Conservation (phyloP, 2,797 vertebrate species). For the Graptemys geographica region DNA sequence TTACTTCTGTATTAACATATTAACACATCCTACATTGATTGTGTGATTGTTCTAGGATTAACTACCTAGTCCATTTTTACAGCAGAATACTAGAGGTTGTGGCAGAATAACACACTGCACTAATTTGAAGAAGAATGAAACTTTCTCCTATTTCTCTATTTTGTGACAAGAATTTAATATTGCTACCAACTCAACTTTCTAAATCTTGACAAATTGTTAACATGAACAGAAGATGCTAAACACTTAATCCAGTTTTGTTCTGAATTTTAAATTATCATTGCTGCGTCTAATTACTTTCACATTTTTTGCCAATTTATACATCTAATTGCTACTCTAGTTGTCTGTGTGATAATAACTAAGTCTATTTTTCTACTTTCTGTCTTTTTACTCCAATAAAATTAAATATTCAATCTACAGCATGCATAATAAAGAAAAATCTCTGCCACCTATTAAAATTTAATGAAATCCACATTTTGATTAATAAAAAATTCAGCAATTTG, state of each 20-base stretch:
- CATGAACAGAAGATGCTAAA: neutral
- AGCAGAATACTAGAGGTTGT: neutral
- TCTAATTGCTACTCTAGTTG: neutral
- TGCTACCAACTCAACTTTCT: neutral
- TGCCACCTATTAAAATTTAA: neutral
- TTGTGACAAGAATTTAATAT: neutral
- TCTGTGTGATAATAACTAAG: neutral
- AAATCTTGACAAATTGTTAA: neutral
- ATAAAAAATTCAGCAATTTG: neutral
- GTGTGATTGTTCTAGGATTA: neutral
- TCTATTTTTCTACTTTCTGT: neutral
- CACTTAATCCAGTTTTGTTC: neutral
- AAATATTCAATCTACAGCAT: neutral
- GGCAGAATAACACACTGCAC: neutral
- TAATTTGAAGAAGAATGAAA: neutral
- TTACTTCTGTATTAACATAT: neutral
- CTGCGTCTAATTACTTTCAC: neutral
- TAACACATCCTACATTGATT: neutral
- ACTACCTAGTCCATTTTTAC: neutral
- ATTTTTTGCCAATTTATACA: neutral
- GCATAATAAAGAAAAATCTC: neutral
- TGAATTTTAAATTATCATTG: neutral
- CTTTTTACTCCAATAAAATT: neutral
- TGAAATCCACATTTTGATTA: neutral
- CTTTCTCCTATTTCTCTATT: neutral